Evolutionary conservation across 2,888 invertebrate genomes (phyloP), one percentile per base, ranked within the genome.

Genomic region (Eupithecia tripunctaria): DNA sequence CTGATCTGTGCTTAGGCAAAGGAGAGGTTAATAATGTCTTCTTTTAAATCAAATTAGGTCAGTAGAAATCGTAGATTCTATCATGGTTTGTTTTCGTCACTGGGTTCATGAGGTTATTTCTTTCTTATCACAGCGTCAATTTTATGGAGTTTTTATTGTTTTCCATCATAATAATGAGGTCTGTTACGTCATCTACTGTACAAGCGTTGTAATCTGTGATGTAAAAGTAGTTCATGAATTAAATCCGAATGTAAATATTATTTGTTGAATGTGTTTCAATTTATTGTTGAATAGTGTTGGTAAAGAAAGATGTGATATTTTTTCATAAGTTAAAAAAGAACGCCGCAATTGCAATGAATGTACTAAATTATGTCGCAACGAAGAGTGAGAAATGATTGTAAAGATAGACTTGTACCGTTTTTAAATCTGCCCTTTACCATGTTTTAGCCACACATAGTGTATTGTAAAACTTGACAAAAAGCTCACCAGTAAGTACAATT

Each of bases 71-170:
- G 80, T 83, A 81, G 77, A 76, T 84, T 38, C 81, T 82, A 77
- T 82, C 77, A 83, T 82, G 82, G 82, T 85, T 88, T 87, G 80
- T 85, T 86, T 87, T 87, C 82, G 81, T 84, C 81, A 78, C 82
- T 84, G 84, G 83, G 82, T 81, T 82, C 82, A 82, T 78, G 80
- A 82, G 77, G 77, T 81, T n/a, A 81, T 82, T 77, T 76, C 74
- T 76, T 81, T 80, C 81, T 83, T 85, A 82, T 67, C 36, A 74
- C 68, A 72, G 69, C 67, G 67, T 74, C 71, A 63, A 67, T 67
- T 68, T 71, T 71, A 71, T 65, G 67, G 67, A 36, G 67, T 79
- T 80, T 79, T 79, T 79, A 79, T 80, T 79, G 80, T 74, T 79
- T 79, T 80, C 80, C 80, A 78, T 79, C 76, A 69, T 63, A 25